Base-by-base conservation (phyloP, 2,888 invertebrate species). In the Petrophora chlorosata region DNA sequence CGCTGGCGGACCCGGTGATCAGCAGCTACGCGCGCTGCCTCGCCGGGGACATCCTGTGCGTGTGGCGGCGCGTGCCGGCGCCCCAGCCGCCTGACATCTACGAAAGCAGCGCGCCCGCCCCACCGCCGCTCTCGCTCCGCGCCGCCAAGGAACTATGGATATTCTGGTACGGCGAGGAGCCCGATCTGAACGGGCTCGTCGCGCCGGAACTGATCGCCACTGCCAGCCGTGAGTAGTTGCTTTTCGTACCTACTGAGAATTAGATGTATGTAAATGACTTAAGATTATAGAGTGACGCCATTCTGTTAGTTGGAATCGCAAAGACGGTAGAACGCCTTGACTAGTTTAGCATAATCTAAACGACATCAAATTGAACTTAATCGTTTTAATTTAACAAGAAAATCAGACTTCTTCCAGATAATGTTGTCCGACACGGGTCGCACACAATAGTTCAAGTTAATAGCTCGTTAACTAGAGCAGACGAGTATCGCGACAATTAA, bases 131-230 rank as follows among this genome's bases (percentile, higher is more conserved):
- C 71, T 95, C 95, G 69, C 92, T 96, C 68, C 94, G 95, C 79
- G 95, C 96, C 75, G 95, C 96, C 84, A 99, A 99, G 92, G 99
- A 99, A 87, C 93, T 99, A 55, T 99, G 99, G 99, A 96, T 99
- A 85, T 99, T 99, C 92, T 99, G 99, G 99, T 99, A 99, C 91
- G 98, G 98, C 76, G 98, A 98, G 83, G 97, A 98, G 86, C 98
- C 98, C 46, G 97, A 97, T 87, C 93, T 98, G 59, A 93, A 93
- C 72, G 95, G 95, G 53, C 92, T 97, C 72, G 95, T 97, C 67
- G 94, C 96, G 52, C 94, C 95, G 8, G 97, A 98, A 79, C 93
- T 98, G 62, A 94, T 96, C 76, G 92, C 93, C 63, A 94, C 96
- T 75, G 92, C 93, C 61, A 93, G 94, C 82, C 97, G 98, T 98